Evolutionary conservation across 2,113 vertebrate species (phyloP).

Genomic region (Microcebus tavaratra): DNA sequence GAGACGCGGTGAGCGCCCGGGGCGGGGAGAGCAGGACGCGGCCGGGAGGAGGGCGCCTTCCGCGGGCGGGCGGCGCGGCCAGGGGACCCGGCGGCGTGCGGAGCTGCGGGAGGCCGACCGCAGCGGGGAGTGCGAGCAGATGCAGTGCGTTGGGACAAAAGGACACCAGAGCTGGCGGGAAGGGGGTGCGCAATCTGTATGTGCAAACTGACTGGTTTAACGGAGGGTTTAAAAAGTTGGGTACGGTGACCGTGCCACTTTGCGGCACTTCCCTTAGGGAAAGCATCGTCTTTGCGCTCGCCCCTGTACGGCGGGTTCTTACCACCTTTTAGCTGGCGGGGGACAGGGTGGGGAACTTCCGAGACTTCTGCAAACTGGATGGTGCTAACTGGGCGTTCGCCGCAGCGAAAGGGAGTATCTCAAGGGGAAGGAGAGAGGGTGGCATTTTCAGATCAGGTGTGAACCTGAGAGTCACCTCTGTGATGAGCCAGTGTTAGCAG

Average conservation of each 20-base stretch:
- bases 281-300: neutral
- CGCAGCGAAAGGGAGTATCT: rapidly evolving
- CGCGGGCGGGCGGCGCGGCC: neutral
- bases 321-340: neutral
- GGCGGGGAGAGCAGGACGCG: neutral
- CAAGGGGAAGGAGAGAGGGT: too few species aligned
- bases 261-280: neutral
- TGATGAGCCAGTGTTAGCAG: neutral
- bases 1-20: neutral
- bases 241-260: rapidly evolving
- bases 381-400: rapidly evolving
- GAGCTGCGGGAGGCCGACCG: rapidly evolving
- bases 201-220: neutral
- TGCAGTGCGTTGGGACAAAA: neutral
- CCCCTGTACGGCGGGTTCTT: rapidly evolving
- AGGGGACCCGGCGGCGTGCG: neutral
- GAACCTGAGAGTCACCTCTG: neutral
- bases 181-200: rapidly evolving
- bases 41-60: neutral
- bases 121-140: neutral
- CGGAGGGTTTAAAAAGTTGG: neutral
- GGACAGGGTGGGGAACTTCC: neutral
- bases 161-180: neutral
- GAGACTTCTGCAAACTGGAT: neutral
- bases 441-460: neutral